These are phyloP conservation scores for Celastrina argiolus DNA, from an alignment of 2,888 invertebrate genomes.

Conservation along the genomic window DNA sequence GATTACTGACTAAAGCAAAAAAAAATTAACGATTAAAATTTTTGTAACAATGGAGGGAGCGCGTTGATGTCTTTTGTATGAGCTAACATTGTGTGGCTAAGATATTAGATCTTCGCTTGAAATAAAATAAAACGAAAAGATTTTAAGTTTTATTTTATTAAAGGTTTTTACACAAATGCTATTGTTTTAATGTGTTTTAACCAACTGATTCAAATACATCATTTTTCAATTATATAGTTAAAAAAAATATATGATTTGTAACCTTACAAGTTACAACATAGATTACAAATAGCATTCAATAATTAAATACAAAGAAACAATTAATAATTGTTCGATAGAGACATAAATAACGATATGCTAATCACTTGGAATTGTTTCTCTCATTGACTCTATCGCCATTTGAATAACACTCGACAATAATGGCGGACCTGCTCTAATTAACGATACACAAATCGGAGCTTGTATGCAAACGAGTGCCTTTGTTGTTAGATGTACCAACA, in stretches of 20 bases:
- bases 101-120: neutral
- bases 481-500: conserved; percentile 31
- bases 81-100: neutral
- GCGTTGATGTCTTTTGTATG: conserved; percentile 57
- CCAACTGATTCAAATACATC: no score
- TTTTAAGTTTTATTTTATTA: neutral
- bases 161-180: no score
- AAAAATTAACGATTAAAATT: no score
- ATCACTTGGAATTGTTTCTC: conserved; percentile 66
- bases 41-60: conserved; percentile 21
- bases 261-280: no score
- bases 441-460: conserved; percentile 77
- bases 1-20: no score
- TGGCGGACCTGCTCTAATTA: conserved; percentile 63
- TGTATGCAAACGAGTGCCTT: conserved; percentile 70
- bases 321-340: conserved; percentile 50
- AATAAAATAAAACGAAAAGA: neutral
- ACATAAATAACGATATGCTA: conserved; percentile 65
- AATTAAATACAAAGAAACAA: conserved; percentile 30
- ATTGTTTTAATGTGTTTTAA: no score
- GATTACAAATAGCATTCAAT: conserved; percentile 21
- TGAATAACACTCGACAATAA: conserved; percentile 45
- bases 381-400: conserved; percentile 64
- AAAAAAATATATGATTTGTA: no score
- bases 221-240: no score